These are phyloP conservation scores for Alaudala cheleensis DNA, from an alignment of 2,113 vertebrate species.

Conservation along the genomic window DNA sequence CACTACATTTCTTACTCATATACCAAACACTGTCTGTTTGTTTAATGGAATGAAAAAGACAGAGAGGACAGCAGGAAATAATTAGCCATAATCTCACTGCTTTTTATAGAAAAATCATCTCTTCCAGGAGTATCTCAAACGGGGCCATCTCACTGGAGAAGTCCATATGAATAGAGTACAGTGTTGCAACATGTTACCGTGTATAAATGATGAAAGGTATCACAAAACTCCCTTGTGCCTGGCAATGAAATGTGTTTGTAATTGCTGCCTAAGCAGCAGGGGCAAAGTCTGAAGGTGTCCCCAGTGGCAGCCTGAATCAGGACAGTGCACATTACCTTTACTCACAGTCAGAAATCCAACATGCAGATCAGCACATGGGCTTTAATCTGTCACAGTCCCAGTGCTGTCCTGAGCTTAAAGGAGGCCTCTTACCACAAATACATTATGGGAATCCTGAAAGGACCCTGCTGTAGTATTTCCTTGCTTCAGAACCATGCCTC, in stretches of 20 bases:
- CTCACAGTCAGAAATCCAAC: background rate
- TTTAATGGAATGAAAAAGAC: conserved; percentile 28
- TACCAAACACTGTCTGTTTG: conserved; percentile 54
- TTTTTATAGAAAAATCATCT: background rate
- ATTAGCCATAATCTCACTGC: background rate
- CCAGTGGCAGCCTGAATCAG: background rate
- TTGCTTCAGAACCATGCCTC: background rate
- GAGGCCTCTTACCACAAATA: background rate
- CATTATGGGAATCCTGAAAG: background rate
- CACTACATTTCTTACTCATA: conserved; percentile 52
- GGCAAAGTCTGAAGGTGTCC: background rate
- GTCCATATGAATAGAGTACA: background rate
- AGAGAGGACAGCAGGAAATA: conserved; percentile 35
- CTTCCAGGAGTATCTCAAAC: background rate
- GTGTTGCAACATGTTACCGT: background rate
- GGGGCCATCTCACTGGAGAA: background rate
- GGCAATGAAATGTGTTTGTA: background rate
- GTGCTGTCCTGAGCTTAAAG: background rate
- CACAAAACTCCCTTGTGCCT: background rate
- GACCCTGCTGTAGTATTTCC: background rate
- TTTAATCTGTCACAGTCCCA: background rate
- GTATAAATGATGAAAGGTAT: background rate
- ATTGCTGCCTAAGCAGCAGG: background rate
- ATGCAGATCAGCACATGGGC: background rate
- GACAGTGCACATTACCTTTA: background rate